Evolutionary conservation across 2,888 invertebrate genomes (phyloP), one percentile per base, ranked within the genome.

Genomic region (Thymelicus sylvestris): DNA sequence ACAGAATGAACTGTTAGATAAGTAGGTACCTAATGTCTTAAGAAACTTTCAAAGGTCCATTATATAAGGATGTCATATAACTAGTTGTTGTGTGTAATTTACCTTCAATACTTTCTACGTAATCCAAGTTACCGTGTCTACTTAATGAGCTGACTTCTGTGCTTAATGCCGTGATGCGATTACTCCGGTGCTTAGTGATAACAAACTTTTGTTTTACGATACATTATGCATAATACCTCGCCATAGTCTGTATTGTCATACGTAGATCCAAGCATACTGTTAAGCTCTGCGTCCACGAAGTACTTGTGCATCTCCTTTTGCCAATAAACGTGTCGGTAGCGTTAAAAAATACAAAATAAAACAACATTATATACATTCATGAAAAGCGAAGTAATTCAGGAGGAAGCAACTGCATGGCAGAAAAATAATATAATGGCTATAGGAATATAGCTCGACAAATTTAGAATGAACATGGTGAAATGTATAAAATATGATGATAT

Each of bases 231-330:
- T 55, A 66, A 71, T 94, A 94, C 94, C 94, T 94, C 93, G 75
- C 83, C 82, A 84, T 90, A 93, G 66, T 94, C 94, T 83, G 90
- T 85, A 89, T 84, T 95, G 84, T 95, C 95, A 92, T 95, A 95
- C 83, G 94, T 92, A 75, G 95, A 91, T 89, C 95, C 95, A 89
- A 95, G 95, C 95, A 96, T 96, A 89, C 96, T 95, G 91, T 96
- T 96, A 93, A 96, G 95, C 94, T 96, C 96, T 83, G 96, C 96
- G 87, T 96, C 96, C 95, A 96, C 96, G 95, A 96, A 96, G 95
- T 96, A 96, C 91, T 95, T 96, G 95, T 96, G 96, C 95, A 96
- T 96, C 95, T 95, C 95, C 96, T 96, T 95, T 94, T 94, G 94
- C 90, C 91, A 92, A 92, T 91, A 87, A 88, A 86, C 86, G 89